Evolutionary conservation across 2,888 invertebrate species (phyloP).

Genomic region (Cheilosia urbana): DNA sequence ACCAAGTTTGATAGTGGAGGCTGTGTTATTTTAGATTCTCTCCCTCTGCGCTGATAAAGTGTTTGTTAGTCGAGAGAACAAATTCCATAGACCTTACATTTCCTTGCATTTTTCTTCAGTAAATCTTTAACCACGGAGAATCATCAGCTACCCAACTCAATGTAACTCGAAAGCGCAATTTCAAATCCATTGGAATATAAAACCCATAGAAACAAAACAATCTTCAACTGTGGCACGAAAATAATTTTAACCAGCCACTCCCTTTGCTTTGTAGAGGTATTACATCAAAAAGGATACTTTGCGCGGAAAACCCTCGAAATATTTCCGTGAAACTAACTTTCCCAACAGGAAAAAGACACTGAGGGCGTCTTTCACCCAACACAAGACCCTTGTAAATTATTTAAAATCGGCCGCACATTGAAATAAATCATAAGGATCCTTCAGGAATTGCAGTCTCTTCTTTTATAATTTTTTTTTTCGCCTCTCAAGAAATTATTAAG

Average conservation of each 20-base stretch:
- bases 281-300: neutral
- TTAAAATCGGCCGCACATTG: constrained; percentile 51
- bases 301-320: neutral
- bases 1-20: too few relatives aligned
- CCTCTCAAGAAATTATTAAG: constrained; percentile 22
- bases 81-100: too few relatives aligned
- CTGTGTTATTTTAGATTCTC: too few relatives aligned
- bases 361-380: neutral
- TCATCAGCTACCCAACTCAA: neutral
- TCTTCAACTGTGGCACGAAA: neutral
- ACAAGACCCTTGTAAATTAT: constrained; percentile 39
- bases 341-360: constrained; percentile 8
- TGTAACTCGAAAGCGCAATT: neutral
- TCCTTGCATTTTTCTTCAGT: too few relatives aligned
- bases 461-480: neutral
- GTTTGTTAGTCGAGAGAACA: too few relatives aligned
- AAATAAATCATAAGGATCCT: constrained; percentile 63
- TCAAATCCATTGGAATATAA: too few relatives aligned
- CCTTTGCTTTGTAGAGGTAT: neutral
- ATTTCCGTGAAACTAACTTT: constrained; percentile 10
- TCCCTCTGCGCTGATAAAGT: too few relatives aligned
- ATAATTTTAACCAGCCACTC: neutral
- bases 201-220: too few relatives aligned
- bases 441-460: constrained; percentile 3
- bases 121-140: neutral